Conservation (phyloP, 2,113 vertebrate species). For the Hippotragus niger region DNA sequence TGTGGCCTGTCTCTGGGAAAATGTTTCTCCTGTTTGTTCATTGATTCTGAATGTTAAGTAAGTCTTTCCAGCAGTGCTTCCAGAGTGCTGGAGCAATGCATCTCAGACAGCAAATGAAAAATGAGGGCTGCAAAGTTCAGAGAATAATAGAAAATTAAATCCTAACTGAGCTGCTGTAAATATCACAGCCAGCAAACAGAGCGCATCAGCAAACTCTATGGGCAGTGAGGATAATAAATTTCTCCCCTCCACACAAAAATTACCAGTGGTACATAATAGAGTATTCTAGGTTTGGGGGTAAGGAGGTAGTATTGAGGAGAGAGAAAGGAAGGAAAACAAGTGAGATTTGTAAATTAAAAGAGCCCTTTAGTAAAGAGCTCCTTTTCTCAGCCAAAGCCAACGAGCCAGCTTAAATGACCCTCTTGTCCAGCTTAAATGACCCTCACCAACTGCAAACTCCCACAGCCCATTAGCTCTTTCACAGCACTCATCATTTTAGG, state of each 20-base stretch:
- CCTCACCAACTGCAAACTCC: background rate
- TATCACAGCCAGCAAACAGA: background rate
- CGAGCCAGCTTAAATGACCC: background rate
- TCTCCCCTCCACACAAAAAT: background rate
- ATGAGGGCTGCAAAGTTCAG: conserved; percentile 35
- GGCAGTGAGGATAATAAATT: background rate
- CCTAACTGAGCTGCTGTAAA: conserved; percentile 31
- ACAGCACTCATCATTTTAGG: background rate
- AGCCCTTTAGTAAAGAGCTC: background rate
- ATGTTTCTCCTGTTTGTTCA: conserved; percentile 53
- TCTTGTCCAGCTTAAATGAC: background rate
- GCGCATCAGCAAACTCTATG: background rate
- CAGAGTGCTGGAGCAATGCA: conserved; percentile 17
- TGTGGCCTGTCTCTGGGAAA: conserved; percentile 30
- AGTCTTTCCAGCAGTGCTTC: conserved; percentile 51
- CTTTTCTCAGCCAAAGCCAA: background rate
- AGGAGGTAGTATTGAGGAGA: background rate
- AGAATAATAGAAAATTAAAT: conserved; percentile 56
- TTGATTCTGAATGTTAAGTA: conserved; percentile 55
- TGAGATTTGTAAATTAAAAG: background rate
- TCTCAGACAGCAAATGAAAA: conserved; percentile 46
- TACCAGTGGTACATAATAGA: background rate
- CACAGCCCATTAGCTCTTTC: background rate
- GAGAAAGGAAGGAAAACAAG: background rate
- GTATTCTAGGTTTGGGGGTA: background rate